Base-by-base conservation (phyloP, 2,888 invertebrate genomes). In the Cryptops parisi region DNA sequence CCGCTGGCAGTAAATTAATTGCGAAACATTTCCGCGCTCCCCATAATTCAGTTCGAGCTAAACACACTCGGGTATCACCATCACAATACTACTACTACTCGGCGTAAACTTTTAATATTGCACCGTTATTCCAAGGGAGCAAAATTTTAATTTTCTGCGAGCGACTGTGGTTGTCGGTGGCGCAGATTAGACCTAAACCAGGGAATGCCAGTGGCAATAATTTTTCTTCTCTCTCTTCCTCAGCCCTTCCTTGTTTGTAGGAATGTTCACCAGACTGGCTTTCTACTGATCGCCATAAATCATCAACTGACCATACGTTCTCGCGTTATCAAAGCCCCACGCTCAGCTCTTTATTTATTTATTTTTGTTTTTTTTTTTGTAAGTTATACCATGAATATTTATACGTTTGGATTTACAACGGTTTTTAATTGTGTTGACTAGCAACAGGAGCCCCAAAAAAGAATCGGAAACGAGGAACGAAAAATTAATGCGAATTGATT, bases 31-130 rank as follows among this genome's bases (percentile, higher is more conserved):
- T 33, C 38, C 48, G 23, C 38, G 23, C 27, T 33, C 38, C 33
- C 48, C 48, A 33, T 48, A 48, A 48, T 38, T 48, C 48, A 33
- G 33, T 33, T 33, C 15, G 33, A 33, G 33, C 33, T 33, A 15
- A 6, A n/a, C n/a, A n/a, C n/a, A 46, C 47, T 46, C 47, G 47
- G 24, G 26, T 27, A 27, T 26, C 45, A 3, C 45, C 45, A 44
- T n/a, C n/a, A n/a, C n/a, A n/a, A n/a, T n/a, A n/a, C n/a, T n/a
- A n/a, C n/a, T n/a, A n/a, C n/a, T n/a, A n/a, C n/a, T n/a, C n/a
- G n/a, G 33, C 33, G 48, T 27, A 48, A 38, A 27, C 48, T 48
- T 48, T 48, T 48, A 48, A 48, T 48, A 48, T n/a, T 48, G 48
- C 48, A 48, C 48, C 48, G 26, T 47, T 48, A 38, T 48, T 48